Percentiles rank a stretch among this genome's conserved stretches.
Evolutionary conservation across 1,140 invertebrate species (phyloP).

Genomic region (Ladona fulva): DNA sequence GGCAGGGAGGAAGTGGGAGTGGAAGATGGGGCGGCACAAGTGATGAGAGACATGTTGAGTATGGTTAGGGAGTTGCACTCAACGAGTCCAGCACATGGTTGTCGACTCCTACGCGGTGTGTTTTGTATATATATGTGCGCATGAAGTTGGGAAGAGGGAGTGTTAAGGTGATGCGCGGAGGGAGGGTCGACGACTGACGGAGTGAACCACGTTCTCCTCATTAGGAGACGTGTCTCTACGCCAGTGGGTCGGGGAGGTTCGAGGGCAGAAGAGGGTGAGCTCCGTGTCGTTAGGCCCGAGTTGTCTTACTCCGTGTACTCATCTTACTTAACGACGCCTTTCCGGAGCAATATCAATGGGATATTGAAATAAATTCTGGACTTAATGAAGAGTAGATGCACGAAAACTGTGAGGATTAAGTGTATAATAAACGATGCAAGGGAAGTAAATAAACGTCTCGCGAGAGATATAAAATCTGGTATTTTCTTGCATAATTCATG

Average conservation of each 20-base stretch:
- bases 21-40: neutral
- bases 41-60: neutral
- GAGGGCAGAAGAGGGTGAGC: neutral
- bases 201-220: neutral
- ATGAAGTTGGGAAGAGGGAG: neutral
- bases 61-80: constrained; percentile 7
- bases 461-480: no score
- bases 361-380: no score
- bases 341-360: no score
- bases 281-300: no score
- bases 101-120: neutral
- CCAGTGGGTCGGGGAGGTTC: neutral
- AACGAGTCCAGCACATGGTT: neutral
- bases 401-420: no score
- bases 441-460: no score
- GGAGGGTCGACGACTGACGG: neutral
- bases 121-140: neutral
- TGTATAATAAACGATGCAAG: no score
- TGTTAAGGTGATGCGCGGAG: neutral
- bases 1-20: neutral
- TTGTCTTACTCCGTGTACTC: no score
- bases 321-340: no score
- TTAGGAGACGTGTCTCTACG: neutral
- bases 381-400: no score
- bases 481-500: no score